Percentiles rank a stretch among this genome's conserved stretches.
These are phyloP conservation scores for Labia minor DNA, from an alignment of 2,888 invertebrate species.

Conservation along the genomic window DNA sequence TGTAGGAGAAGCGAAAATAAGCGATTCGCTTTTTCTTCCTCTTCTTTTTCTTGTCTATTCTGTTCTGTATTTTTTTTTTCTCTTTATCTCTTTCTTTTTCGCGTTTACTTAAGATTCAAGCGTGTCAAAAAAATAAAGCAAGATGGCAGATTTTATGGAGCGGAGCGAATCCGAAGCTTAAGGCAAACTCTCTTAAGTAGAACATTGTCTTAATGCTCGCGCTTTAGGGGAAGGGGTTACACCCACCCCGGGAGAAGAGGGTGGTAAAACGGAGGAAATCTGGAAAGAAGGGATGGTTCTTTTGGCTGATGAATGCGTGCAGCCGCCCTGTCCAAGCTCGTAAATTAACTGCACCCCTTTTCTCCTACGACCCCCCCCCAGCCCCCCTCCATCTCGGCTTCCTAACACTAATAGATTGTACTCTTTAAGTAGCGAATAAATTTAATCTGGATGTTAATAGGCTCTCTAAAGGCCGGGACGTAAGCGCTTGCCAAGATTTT, in stretches of 20 bases:
- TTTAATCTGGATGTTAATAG: background rate
- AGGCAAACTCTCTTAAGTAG: background rate
- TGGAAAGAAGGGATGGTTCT: background rate
- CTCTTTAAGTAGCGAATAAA: background rate
- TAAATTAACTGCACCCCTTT: background rate
- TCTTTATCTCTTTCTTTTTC: background rate
- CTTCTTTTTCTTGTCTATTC: background rate
- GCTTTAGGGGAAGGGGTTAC: background rate
- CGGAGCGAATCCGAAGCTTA: background rate
- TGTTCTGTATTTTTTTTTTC: background rate
- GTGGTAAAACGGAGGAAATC: background rate
- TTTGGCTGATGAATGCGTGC: background rate
- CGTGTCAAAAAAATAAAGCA: background rate
- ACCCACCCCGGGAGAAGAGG: too few relatives aligned
- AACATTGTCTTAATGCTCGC: background rate
- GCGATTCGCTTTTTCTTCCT: background rate
- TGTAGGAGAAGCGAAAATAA: background rate
- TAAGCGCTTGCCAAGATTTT: conserved; percentile 7
- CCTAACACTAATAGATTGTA: background rate
- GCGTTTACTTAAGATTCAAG: background rate
- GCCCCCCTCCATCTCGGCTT: too few relatives aligned
- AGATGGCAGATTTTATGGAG: conserved; percentile 9
- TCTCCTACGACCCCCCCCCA: too few relatives aligned
- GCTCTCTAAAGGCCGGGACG: background rate
- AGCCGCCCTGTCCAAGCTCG: background rate